Evolutionary conservation across 2,888 invertebrate species (phyloP).

Genomic region (Cryptocephalus primarius): DNA sequence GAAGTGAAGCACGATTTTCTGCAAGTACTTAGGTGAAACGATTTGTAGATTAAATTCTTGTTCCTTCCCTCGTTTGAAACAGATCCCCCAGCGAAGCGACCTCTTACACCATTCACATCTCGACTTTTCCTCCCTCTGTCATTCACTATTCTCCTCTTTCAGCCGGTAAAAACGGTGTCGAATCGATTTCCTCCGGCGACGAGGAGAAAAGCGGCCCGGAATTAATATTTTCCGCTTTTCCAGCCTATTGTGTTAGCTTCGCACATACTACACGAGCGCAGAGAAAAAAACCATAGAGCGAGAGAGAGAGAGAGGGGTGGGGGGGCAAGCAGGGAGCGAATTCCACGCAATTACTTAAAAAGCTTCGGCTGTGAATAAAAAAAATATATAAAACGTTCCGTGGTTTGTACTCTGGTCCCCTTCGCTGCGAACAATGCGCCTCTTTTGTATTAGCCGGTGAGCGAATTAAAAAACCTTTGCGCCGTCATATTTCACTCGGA

Average conservation of each 20-base stretch:
- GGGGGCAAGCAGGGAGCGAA: not conserved
- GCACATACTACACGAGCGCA: not conserved
- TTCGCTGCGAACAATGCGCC: slow-evolving; percentile 10
- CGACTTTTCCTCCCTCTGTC: too few species aligned
- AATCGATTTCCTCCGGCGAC: too few species aligned
- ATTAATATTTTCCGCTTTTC: not conserved
- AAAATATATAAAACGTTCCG: slow-evolving; percentile 6
- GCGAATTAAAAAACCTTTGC: slow-evolving; percentile 12
- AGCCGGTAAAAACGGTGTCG: too few species aligned
- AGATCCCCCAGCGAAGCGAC: too few species aligned
- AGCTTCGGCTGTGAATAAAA: slow-evolving; percentile 2
- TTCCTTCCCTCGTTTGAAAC: too few species aligned
- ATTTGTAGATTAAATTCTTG: too few species aligned
- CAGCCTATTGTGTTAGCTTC: not conserved
- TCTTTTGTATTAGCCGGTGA: slow-evolving; percentile 7
- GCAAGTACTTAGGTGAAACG: too few species aligned
- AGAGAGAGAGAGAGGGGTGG: not conserved
- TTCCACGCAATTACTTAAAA: slow-evolving; percentile 9
- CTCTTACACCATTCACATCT: too few species aligned
- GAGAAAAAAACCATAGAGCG: not conserved
- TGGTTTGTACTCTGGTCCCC: slow-evolving; percentile 7
- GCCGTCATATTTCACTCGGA: slow-evolving; percentile 12
- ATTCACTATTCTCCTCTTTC: too few species aligned
- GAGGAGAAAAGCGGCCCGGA: too few species aligned
- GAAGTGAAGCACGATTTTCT: too few species aligned